Conservation (phyloP, 2,888 invertebrate species). For the Lumbricus terrestris region DNA sequence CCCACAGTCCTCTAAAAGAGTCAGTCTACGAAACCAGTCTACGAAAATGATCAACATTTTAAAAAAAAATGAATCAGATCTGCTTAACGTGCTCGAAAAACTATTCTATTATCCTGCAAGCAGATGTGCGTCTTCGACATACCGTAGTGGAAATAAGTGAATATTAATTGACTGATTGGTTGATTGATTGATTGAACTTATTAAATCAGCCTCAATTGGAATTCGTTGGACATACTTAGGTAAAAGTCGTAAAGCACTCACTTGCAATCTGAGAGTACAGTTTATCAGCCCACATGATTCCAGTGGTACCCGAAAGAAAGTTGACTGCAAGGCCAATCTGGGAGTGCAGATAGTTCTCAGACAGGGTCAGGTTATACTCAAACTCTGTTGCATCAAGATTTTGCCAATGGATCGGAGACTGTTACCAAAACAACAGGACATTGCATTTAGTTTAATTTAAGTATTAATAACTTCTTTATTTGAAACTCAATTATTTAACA, state of each 20-base stretch:
- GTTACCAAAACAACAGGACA: not conserved
- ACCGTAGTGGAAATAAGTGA: too few species aligned
- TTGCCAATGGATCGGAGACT: conserved; percentile 3
- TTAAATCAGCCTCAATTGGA: not conserved
- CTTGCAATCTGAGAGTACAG: not conserved
- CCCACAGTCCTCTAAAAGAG: too few species aligned
- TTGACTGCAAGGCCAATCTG: not conserved
- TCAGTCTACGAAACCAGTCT: too few species aligned
- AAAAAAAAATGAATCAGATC: too few species aligned
- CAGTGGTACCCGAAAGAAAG: not conserved
- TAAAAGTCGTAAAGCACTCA: not conserved
- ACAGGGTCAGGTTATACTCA: not conserved
- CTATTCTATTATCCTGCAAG: too few species aligned
- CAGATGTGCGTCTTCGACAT: too few species aligned
- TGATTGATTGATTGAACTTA: too few species aligned
- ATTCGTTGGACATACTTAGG: not conserved
- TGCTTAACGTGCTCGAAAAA: too few species aligned
- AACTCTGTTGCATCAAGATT: not conserved
- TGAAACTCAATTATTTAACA: not conserved
- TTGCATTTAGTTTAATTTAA: not conserved
- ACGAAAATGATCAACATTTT: too few species aligned
- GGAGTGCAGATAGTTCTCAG: not conserved
- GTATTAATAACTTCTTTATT: not conserved
- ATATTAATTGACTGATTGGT: too few species aligned
- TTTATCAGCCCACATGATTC: not conserved